A percentile compares a stretch with the other conserved stretches of the same genome.
Conservation (phyloP, 1,140 invertebrate genomes). For the Drosophila nigromelanica region DNA sequence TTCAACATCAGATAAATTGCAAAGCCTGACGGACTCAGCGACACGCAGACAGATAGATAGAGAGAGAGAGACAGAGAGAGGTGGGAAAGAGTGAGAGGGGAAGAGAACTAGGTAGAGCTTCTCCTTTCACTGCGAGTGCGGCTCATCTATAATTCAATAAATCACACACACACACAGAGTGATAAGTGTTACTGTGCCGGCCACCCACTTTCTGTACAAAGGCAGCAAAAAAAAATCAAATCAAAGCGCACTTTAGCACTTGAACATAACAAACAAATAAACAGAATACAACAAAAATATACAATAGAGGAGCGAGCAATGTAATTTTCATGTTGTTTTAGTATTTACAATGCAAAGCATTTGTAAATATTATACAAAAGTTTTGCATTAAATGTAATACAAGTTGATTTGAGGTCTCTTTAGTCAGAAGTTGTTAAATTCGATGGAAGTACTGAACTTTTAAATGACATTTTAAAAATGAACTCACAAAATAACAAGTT, state of each 20-base stretch:
- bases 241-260: slow-evolving; percentile 76
- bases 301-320: slow-evolving; percentile 30
- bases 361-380: slow-evolving; percentile 77
- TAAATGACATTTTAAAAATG: too few species aligned
- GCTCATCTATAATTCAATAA: slow-evolving; percentile 81
- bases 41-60: slow-evolving; percentile 55
- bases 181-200: slow-evolving; percentile 51
- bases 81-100: too few species aligned
- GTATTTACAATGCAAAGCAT: slow-evolving; percentile 68
- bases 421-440: neutral
- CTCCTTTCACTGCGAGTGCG: slow-evolving; percentile 38
- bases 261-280: slow-evolving; percentile 36
- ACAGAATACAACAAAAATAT: neutral
- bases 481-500: too few species aligned
- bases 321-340: slow-evolving; percentile 64
- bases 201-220: slow-evolving; percentile 51
- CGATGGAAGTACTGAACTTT: too few species aligned
- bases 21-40: slow-evolving; percentile 52
- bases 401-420: slow-evolving; percentile 13
- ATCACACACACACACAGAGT: slow-evolving; percentile 59
- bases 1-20: slow-evolving; percentile 82
- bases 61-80: too few species aligned
- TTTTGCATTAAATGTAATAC: slow-evolving; percentile 66
- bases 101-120: slow-evolving; percentile 40
- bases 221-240: slow-evolving; percentile 9